Evolutionary conservation across 2,888 invertebrate species (phyloP), one percentile per base, ranked within the genome.

Genomic region (Harpagoxenus sublaevis): DNA sequence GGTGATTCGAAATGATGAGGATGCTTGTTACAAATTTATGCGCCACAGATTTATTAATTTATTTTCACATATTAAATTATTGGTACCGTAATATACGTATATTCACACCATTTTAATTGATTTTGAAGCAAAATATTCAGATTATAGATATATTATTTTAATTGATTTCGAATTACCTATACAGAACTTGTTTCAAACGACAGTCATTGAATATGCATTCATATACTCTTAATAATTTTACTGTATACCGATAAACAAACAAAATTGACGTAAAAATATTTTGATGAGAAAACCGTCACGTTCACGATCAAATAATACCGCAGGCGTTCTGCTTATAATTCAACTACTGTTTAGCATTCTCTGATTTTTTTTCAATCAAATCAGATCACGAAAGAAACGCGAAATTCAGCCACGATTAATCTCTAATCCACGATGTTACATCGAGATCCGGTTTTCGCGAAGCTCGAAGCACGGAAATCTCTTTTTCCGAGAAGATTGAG

Each of bases 401-500:
- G 35, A 35, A 39, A 51, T 71, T 57, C 18, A 31, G 45, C 12
- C 18, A 39, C 48, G 79, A 81, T 81, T 81, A 81, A 78, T 78
- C 66, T 23, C 23, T 45, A 57, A 71, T 81, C n/a, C 48, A 31
- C n/a, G 45, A 45, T 45, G 45, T 68, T 78, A 57, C 42, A 42
- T 31, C 23, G 66, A 51, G 65, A 35, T 15, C 31, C 65, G 55
- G 15, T 39, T 45, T 31, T 78, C 23, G 31, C 68, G 35, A 70
- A 45, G 66, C 66, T 79, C 10, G 39, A 28, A 55, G 77, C 48
- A n/a, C 57, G 23, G 57, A 39, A 70, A 39, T 23, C 39, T 28
- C 12, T 60, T 79, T 48, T 79, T 23, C 60, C 78, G 75, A 45
- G 78, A 84, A 89, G 42, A 89, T 89, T 81, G 86, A 88, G 78